Evolutionary conservation across 1,140 invertebrate species (phyloP).

Genomic region (Zaprionus vittiger): DNA sequence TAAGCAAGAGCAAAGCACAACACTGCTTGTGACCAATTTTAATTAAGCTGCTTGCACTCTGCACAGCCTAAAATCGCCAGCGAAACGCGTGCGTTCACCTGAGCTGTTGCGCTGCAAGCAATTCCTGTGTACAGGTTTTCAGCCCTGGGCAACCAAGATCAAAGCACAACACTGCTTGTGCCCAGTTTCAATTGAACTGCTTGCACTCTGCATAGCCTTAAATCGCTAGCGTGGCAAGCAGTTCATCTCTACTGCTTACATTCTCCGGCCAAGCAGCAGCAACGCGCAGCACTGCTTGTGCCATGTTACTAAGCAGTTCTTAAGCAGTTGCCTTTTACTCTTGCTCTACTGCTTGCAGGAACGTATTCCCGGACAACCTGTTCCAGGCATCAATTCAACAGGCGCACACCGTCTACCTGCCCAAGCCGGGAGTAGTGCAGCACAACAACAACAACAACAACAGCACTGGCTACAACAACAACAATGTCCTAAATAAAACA

Average conservation of each 20-base stretch:
- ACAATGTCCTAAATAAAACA: constrained; percentile 62
- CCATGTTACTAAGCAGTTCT: neutral
- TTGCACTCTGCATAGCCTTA: neutral
- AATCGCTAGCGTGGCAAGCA: constrained; percentile 6
- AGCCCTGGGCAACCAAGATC: too few species aligned
- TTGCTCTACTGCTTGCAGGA: constrained; percentile 86
- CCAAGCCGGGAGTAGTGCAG: constrained; percentile 73
- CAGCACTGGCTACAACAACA: neutral
- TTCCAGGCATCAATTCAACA: constrained; percentile 95
- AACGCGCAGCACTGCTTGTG: neutral
- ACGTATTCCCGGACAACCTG: constrained; percentile 94
- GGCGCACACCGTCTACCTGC: constrained; percentile 90
- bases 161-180: too few species aligned
- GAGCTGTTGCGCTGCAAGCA: neutral
- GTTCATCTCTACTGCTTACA: neutral
- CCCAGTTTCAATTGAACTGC: neutral
- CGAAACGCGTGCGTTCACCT: too few species aligned
- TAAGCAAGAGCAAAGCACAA: too few species aligned
- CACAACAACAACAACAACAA: constrained; percentile 14
- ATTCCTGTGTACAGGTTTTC: neutral
- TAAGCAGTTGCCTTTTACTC: neutral
- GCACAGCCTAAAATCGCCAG: too few species aligned
- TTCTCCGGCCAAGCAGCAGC: neutral
- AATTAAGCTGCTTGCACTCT: neutral
- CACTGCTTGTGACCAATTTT: too few species aligned